Evolutionary conservation across 2,888 invertebrate species (phyloP), one percentile per base, ranked within the genome.

Genomic region (Unio pictorum): DNA sequence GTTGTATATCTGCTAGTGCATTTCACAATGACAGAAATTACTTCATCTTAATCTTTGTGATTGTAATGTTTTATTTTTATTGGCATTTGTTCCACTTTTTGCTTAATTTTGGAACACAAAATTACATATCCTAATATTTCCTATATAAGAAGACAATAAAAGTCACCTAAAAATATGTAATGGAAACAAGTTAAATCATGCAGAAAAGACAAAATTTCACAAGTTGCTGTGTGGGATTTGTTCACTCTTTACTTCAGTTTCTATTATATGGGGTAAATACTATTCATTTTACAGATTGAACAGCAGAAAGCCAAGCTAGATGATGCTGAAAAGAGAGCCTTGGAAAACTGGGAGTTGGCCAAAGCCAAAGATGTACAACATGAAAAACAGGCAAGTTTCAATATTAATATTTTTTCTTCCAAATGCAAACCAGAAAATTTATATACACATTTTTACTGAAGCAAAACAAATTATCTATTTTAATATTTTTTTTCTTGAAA

Each of bases 321-420:
- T n/a, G 79, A 81, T 71, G 83, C 84, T 57, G 85, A 86, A 69
- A 82, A 83, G 55, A 67, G 82, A 68, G 78, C 79, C 30, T 67
- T 81, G 61, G 85, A 85, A 70, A 81, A 81, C 45, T 75, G 75
- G 67, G 83, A 86, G 45, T 59, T 83, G 55, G 75, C 82, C 30
- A 80, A 77, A 28, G 76, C 78, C 30, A 85, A 84, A 64, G 84
- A 84, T 59, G 63, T 74, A 34, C 74, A 76, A n/a, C 81, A 82
- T 71, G 85, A 85, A 67, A 84, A 84, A 66, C 81, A 86, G 83
- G 87, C 86, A 63, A 45, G 69, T 45, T 45, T 45, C 3, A 45
- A 11, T 45, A 45, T 45, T 45, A 15, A 15, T 11, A 45, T 15
- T 45, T 45, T 11, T 15, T 45, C 11, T 45, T 4, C 2, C 45